Evolutionary conservation across 2,113 vertebrate genomes (phyloP).

Genomic region (Fulmarus glacialis): DNA sequence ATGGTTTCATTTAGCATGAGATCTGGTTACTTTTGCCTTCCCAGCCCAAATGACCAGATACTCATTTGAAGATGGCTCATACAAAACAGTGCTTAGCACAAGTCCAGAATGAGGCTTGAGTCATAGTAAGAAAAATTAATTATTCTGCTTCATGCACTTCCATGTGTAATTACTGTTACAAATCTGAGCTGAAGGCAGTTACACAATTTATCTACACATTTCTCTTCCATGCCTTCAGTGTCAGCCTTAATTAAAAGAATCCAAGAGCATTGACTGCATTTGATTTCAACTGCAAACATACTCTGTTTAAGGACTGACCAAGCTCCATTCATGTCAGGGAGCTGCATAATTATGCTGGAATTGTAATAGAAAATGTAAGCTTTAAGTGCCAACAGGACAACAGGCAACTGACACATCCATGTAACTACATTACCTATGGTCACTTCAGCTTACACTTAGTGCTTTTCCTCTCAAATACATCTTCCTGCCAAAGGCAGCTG

Average conservation of each 20-base stretch:
- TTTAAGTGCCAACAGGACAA: neutral
- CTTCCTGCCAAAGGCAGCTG: neutral
- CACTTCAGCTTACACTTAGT: neutral
- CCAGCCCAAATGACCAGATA: neutral
- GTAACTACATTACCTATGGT: neutral
- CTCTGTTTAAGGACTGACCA: neutral
- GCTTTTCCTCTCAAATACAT: neutral
- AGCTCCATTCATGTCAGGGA: neutral
- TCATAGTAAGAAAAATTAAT: neutral
- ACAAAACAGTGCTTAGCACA: neutral
- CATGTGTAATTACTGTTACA: neutral
- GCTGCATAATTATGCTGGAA: neutral
- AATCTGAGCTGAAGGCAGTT: neutral
- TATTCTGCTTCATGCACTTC: neutral
- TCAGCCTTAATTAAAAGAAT: neutral
- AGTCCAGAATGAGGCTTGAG: neutral
- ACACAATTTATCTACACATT: neutral
- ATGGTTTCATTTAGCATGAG: neutral
- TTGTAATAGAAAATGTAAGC: neutral
- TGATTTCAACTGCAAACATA: neutral
- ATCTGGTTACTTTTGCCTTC: neutral
- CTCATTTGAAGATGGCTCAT: neutral
- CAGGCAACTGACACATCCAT: neutral
- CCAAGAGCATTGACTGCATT: neutral
- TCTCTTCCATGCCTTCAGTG: neutral